Conservation (phyloP, 2,113 vertebrate genomes). For the Takifugu flavidus region DNA sequence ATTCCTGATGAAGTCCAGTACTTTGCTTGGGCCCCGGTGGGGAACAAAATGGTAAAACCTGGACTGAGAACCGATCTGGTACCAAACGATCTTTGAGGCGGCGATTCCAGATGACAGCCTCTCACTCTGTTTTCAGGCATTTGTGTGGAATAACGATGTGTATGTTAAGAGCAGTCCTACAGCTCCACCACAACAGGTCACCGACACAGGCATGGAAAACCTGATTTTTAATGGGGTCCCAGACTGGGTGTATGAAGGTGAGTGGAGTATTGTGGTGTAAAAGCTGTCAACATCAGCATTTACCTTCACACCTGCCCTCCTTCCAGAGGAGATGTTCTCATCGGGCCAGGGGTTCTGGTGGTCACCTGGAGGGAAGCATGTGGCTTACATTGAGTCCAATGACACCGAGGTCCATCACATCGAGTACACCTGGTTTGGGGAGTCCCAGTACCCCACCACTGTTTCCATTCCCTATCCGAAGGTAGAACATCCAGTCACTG, state of each 20-base stretch:
- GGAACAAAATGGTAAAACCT: slow-evolving; percentile 88
- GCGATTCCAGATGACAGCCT: neutral
- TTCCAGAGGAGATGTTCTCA: slow-evolving; percentile 94
- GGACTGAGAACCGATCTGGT: neutral
- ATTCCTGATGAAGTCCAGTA: slow-evolving; percentile 84
- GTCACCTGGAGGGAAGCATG: slow-evolving; percentile 84
- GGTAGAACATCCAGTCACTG: slow-evolving; percentile 68
- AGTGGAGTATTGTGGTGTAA: slow-evolving; percentile 1
- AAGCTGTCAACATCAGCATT: neutral
- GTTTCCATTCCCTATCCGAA: slow-evolving; percentile 91
- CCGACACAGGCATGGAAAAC: slow-evolving; percentile 77
- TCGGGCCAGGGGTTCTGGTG: slow-evolving; percentile 88
- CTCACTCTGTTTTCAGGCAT: slow-evolving; percentile 69
- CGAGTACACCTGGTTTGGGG: slow-evolving; percentile 90
- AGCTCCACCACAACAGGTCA: slow-evolving; percentile 73
- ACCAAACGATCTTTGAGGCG: no score
- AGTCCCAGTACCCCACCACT: slow-evolving; percentile 92
- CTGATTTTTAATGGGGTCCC: slow-evolving; percentile 90
- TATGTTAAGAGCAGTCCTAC: slow-evolving; percentile 81
- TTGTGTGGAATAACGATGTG: slow-evolving; percentile 86
- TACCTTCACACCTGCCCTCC: no score
- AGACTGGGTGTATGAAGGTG: slow-evolving; percentile 98
- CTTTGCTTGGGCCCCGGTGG: slow-evolving; percentile 87
- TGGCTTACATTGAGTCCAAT: slow-evolving; percentile 90
- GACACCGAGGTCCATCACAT: slow-evolving; percentile 85